phyloP scores from a whole-genome alignment of 2,888 invertebrate genomes.

The Hirtodrosophila confusa region DNA sequence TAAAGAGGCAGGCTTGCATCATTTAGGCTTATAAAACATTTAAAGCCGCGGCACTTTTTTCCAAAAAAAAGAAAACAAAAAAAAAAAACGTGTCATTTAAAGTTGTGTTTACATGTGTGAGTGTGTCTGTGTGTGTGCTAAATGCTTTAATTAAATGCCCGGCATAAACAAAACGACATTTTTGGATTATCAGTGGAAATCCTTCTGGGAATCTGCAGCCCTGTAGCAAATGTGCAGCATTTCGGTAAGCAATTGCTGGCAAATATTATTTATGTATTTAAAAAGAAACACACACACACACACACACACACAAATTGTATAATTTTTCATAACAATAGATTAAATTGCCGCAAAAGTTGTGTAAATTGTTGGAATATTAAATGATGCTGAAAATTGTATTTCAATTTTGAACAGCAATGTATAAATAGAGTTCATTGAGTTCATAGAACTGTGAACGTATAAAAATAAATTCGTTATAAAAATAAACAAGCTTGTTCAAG shows the following conservation, averaged over 20 bases:
- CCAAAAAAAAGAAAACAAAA: constrained; percentile 1
- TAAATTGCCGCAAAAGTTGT: background rate
- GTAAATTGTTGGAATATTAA: no score
- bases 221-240: background rate
- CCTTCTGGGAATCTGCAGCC: background rate
- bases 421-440: no score
- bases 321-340: constrained; percentile 25
- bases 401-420: no score
- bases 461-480: no score
- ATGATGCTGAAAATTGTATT: no score
- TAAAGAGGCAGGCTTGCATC: constrained; percentile 40
- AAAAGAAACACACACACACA: no score
- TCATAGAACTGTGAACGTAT: no score
- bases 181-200: constrained; percentile 62
- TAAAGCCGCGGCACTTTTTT: constrained; percentile 24
- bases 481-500: no score
- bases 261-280: background rate
- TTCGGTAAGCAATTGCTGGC: constrained; percentile 20
- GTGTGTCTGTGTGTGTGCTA: constrained; percentile 14
- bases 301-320: constrained; percentile 3
- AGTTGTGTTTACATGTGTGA: constrained; percentile 30
- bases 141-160: constrained; percentile 48
- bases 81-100: constrained; percentile 28
- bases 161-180: constrained; percentile 31
- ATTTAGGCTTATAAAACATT: constrained; percentile 49